These are phyloP conservation scores for Steatocranus sp. DNA, from an alignment of 2,797 vertebrate species.

Conservation along the genomic window DNA sequence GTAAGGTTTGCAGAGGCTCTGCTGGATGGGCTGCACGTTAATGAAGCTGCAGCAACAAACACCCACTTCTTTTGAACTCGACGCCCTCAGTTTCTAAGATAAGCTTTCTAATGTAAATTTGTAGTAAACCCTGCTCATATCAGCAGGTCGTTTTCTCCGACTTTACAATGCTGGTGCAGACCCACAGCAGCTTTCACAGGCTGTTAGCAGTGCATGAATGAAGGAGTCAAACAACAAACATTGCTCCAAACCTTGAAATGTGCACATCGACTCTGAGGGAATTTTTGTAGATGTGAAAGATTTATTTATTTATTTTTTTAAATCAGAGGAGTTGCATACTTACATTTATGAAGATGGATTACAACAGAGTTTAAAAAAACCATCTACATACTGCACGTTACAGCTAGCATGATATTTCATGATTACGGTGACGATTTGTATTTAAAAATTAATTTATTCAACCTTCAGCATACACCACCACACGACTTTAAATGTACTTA, in stretches of 20 bases:
- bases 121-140: neutral
- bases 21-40: neutral
- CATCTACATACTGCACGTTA: neutral
- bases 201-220: neutral
- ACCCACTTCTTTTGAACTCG: neutral
- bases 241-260: neutral
- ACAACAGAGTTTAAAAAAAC: neutral
- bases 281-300: neutral
- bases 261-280: neutral
- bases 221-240: neutral
- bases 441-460: neutral
- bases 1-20: neutral
- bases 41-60: neutral
- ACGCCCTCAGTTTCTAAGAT: neutral
- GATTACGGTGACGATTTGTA: neutral
- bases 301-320: neutral
- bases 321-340: neutral
- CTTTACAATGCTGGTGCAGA: neutral
- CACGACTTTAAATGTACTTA: neutral
- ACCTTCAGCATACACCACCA: neutral
- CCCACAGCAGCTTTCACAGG: neutral
- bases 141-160: neutral
- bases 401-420: neutral
- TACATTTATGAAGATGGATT: neutral
- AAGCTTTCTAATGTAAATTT: neutral